Conservation (phyloP, 1,140 invertebrate species). For the Drosophila ambigua region DNA sequence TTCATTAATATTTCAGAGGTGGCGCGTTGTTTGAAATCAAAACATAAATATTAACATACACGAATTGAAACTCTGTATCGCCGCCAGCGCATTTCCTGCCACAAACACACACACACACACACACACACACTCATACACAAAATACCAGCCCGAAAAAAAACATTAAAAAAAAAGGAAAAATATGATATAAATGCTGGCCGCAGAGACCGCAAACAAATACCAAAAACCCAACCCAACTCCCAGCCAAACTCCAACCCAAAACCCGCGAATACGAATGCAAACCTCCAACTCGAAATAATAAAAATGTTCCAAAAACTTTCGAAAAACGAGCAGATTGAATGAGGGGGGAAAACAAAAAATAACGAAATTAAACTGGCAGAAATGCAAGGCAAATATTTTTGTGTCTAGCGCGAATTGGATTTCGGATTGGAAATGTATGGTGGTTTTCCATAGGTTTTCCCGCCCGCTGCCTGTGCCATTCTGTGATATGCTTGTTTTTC, state of each 20-base stretch:
- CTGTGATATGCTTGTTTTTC: slow-evolving; percentile 72
- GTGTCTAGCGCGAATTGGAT: slow-evolving; percentile 66
- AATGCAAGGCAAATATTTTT: slow-evolving; percentile 79
- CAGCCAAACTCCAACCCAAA: slow-evolving; percentile 19
- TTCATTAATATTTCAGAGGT: slow-evolving; percentile 83
- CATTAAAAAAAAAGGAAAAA: slow-evolving; percentile 46
- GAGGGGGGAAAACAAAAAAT: slow-evolving; percentile 16
- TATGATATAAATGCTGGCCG: slow-evolving; percentile 76
- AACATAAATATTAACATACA: slow-evolving; percentile 83
- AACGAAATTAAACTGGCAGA: slow-evolving; percentile 63
- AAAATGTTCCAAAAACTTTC: slow-evolving; percentile 49
- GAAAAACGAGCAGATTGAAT: slow-evolving; percentile 14
- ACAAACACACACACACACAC: slow-evolving; percentile 11
- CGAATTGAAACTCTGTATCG: slow-evolving; percentile 80
- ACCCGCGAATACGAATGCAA: slow-evolving; percentile 11
- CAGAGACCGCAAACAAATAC: slow-evolving; percentile 75
- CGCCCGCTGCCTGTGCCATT: slow-evolving; percentile 33
- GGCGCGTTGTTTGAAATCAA: slow-evolving; percentile 82
- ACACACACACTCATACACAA: neutral
- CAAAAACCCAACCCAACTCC: slow-evolving; percentile 24
- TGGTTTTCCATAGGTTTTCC: slow-evolving; percentile 18
- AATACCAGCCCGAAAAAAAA: slow-evolving; percentile 13
- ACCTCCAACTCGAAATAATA: neutral
- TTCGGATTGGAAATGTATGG: slow-evolving; percentile 34
- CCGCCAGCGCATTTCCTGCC: slow-evolving; percentile 69